phyloP scores from a whole-genome alignment of 2,113 vertebrate genomes.

The Verasper variegatus region DNA sequence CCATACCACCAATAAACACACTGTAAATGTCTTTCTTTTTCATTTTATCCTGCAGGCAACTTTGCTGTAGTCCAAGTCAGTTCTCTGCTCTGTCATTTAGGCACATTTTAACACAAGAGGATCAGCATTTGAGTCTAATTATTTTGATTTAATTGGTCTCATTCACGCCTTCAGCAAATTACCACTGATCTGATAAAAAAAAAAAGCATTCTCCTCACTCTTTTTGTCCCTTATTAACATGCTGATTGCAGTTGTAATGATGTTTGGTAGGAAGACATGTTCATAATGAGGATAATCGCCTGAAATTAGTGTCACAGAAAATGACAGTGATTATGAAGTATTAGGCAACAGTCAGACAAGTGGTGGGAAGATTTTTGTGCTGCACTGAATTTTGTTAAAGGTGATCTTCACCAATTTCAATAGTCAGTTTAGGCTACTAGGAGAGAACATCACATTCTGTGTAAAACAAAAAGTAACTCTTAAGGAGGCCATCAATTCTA shows the following conservation, averaged over 20 bases:
- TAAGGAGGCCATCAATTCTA: too few species aligned
- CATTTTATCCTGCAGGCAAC: constrained; percentile 1
- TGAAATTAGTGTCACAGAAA: constrained; percentile 43
- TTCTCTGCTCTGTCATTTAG: constrained; percentile 44
- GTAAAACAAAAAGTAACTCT: too few species aligned
- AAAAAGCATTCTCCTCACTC: constrained; percentile 32
- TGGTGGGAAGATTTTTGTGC: neutral
- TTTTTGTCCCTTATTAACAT: constrained; percentile 44
- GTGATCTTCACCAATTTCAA: neutral
- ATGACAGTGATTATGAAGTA: constrained; percentile 46
- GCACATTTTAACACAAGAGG: constrained; percentile 48
- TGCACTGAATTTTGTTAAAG: neutral
- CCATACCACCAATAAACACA: neutral
- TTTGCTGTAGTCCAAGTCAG: neutral
- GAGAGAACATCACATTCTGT: too few species aligned
- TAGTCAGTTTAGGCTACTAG: too few species aligned
- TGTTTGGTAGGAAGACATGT: constrained; percentile 56
- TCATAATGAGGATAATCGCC: constrained; percentile 54
- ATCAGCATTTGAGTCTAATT: constrained; percentile 59
- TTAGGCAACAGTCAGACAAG: constrained; percentile 13
- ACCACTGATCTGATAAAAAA: constrained; percentile 45
- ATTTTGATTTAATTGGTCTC: constrained; percentile 65
- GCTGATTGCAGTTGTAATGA: constrained; percentile 59
- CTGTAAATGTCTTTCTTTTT: constrained; percentile 4
- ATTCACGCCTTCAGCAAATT: constrained; percentile 49